A percentile compares a stretch with the other conserved stretches of the same genome.
phyloP scores from a whole-genome alignment of 2,797 vertebrate genomes.

The Benthosema pterotum region DNA sequence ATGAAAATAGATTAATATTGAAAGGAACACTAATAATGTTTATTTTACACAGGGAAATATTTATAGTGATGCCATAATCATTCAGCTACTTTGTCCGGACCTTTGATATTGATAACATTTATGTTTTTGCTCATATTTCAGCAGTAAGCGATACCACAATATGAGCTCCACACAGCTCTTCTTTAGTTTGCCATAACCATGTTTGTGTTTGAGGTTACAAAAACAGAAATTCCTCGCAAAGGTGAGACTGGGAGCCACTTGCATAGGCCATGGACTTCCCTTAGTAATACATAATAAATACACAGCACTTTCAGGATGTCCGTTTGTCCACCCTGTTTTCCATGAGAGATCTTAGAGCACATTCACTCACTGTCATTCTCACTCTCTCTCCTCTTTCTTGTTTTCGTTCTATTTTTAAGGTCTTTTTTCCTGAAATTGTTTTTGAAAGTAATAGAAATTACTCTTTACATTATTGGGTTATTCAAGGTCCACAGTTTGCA shows the following conservation, averaged over 20 bases:
- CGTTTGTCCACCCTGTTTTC: slow-evolving; percentile 67
- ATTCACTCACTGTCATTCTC: slow-evolving; percentile 61
- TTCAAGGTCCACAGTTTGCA: no score
- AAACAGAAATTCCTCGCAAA: slow-evolving; percentile 36
- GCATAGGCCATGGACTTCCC: slow-evolving; percentile 52
- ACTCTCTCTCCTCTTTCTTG: slow-evolving; percentile 46
- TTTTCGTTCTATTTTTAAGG: slow-evolving; percentile 63
- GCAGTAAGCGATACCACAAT: not conserved
- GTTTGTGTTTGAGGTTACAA: slow-evolving; percentile 37
- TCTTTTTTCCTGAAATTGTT: slow-evolving; percentile 57
- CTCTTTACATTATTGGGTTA: no score
- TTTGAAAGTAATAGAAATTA: slow-evolving; percentile 17
- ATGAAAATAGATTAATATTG: no score
- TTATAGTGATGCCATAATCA: not conserved
- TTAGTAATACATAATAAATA: slow-evolving; percentile 44
- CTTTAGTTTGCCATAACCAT: not conserved
- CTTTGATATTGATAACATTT: slow-evolving; percentile 1
- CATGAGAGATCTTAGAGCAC: slow-evolving; percentile 59
- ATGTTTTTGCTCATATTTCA: not conserved
- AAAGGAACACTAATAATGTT: no score
- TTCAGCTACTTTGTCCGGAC: not conserved
- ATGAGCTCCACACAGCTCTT: slow-evolving; percentile 3
- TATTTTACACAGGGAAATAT: no score
- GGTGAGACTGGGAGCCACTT: slow-evolving; percentile 41
- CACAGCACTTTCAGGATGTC: slow-evolving; percentile 64